Evolutionary conservation across 2,797 vertebrate genomes (phyloP).

Genomic region (Rousettus madagascariensis): DNA sequence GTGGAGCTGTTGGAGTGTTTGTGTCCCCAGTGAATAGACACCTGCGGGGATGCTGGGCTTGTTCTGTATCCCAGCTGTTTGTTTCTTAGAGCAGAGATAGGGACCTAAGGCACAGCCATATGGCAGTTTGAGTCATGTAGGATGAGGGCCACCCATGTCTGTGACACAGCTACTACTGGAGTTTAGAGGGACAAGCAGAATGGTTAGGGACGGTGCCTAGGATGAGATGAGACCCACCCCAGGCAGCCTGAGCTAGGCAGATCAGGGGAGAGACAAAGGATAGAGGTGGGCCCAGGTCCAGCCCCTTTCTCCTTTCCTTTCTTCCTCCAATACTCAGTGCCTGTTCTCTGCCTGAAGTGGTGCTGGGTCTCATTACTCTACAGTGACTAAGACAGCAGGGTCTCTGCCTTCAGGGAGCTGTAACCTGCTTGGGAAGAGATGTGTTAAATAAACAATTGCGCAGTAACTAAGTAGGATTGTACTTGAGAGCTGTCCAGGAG

Average conservation of each 20-base stretch:
- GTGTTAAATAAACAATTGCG: not conserved
- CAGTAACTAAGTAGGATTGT: not conserved
- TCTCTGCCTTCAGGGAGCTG: not conserved
- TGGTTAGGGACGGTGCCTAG: no score
- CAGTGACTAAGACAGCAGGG: not conserved
- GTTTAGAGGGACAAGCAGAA: not conserved
- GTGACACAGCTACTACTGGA: not conserved
- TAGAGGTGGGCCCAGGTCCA: not conserved
- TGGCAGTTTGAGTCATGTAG: not conserved
- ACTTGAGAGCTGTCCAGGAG: not conserved
- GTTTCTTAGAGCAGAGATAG: not conserved
- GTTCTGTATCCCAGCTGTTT: no score
- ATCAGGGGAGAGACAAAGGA: not conserved
- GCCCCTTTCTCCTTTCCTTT: not conserved
- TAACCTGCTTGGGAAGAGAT: not conserved
- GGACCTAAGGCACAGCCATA: not conserved
- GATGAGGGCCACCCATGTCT: not conserved
- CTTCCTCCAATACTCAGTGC: not conserved
- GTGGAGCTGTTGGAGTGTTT: not conserved
- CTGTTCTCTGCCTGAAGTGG: not conserved
- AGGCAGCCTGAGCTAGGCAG: not conserved
- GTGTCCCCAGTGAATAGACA: rapidly evolving
- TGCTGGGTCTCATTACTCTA: no score
- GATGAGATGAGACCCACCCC: not conserved
- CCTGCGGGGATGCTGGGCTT: not conserved